Evolutionary conservation across 2,888 invertebrate species (phyloP).

Genomic region (Clepsis dumicolana): DNA sequence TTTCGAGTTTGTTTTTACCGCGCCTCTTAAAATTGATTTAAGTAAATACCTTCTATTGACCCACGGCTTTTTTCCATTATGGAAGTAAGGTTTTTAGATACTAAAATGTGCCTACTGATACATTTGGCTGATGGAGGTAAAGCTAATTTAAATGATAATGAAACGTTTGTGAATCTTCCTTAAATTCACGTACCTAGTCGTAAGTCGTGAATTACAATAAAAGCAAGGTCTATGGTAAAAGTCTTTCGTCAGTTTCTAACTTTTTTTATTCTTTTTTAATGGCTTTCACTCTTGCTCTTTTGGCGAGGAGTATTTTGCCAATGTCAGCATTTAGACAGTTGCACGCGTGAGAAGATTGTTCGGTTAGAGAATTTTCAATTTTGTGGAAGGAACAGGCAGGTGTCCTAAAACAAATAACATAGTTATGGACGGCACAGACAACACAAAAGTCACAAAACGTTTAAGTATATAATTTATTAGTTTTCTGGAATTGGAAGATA

Average conservation of each 20-base stretch:
- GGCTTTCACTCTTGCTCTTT: no score
- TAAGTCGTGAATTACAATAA: conserved; percentile 20
- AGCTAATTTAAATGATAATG: conserved; percentile 38
- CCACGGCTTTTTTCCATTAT: not conserved
- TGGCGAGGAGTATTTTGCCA: no score
- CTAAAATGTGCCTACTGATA: not conserved
- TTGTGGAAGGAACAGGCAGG: no score
- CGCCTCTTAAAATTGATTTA: conserved; percentile 5
- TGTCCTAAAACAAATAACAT: no score
- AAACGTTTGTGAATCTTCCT: conserved; percentile 16
- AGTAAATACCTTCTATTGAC: conserved; percentile 15
- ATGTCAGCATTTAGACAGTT: no score
- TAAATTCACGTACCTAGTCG: conserved; percentile 13
- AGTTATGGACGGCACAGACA: no score
- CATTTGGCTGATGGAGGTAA: conserved; percentile 20
- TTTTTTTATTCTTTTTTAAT: no score
- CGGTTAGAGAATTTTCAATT: no score
- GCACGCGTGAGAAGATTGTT: no score
- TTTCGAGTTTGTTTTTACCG: conserved; percentile 5
- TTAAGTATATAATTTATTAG: no score
- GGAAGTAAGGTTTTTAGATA: not conserved
- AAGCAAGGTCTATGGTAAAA: conserved; percentile 7
- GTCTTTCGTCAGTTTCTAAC: conserved; percentile 1
- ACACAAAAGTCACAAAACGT: no score
- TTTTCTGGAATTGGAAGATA: no score